Base-by-base conservation (phyloP, 2,888 invertebrate genomes). In the Yponomeuta evonymella region DNA sequence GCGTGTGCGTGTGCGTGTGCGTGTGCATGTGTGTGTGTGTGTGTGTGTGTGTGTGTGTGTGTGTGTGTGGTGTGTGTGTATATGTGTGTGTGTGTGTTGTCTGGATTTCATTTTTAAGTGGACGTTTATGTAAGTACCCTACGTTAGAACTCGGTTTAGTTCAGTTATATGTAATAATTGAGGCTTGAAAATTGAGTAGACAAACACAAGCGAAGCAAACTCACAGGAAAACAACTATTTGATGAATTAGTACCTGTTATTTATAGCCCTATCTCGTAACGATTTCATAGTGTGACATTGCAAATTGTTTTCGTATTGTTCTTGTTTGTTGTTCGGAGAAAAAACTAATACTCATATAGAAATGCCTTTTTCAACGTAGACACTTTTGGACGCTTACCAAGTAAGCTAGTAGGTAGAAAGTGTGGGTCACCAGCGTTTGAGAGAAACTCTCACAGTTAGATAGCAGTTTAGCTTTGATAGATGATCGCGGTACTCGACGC, bases 381-480 rank as follows among this genome's bases (percentile, higher is more conserved):
- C 2, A 8, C 2, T 15, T 58, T 15, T 58, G 51, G 51, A 1
- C 12, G 4, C 51, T 15, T 15, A 4, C 15, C 51, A 1, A 58
- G 51, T 58, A 12, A 58, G 3, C 15, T 4, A 58, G 12, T 58
- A 15, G 1, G 15, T 12, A 58, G 51, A 58, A 2, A 15, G 15
- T 1, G 12, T 2, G 0, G 51, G 51, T 58, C 51, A 15, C 51
- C 51, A 58, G 23, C 23, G 23, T 23, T 23, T 23, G 23, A 23
- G 51, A 15, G 51, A 58, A 5, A 5, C 15, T 58, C 15, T 58
- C 51, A 15, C 12, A 58, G 51, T 58, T 15, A 58, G 51, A 58
- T 58, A 58, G 51, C 51, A 51, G 51, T 58, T 58, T 58, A 58
- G 51, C 51, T 58, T 58, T 58, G 51, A 58, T 58, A 58, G 51